Percentiles rank a stretch among this genome's conserved stretches.
Evolutionary conservation across 1,140 invertebrate species (phyloP).

Genomic region (Asobara japonica): DNA sequence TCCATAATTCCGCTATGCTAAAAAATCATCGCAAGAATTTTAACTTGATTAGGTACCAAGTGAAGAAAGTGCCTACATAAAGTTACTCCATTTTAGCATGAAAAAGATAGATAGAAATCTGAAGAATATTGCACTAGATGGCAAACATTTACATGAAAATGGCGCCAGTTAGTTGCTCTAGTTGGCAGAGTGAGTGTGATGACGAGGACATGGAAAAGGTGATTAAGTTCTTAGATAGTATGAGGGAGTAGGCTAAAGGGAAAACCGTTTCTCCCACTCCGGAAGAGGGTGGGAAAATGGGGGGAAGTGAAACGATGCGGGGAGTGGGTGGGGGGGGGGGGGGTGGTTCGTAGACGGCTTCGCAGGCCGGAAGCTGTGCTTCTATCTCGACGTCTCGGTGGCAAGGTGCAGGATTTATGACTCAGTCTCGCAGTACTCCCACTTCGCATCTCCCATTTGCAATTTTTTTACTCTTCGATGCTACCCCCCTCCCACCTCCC

Average conservation of each 20-base stretch:
- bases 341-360: constrained; percentile 30
- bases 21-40: no score
- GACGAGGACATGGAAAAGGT: constrained; percentile 45
- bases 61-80: no score
- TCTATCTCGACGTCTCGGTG: constrained; percentile 57
- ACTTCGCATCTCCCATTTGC: constrained; percentile 8
- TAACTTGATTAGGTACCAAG: no score
- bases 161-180: constrained; percentile 30
- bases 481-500: constrained; percentile 1
- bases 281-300: neutral
- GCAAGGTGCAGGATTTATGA: constrained; percentile 61
- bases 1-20: no score
- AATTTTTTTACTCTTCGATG: no score
- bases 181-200: constrained; percentile 29
- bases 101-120: neutral
- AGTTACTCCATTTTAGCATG: no score
- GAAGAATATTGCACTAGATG: constrained; percentile 23
- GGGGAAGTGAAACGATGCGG: constrained; percentile 5
- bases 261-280: constrained; percentile 29
- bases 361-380: constrained; percentile 54
- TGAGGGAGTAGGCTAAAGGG: neutral
- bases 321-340: neutral
- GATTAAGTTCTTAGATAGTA: constrained; percentile 45
- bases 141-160: constrained; percentile 28
- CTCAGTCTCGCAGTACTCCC: constrained; percentile 35